Conservation (phyloP, 1,140 invertebrate genomes). For the Tetragnatha versicolor region DNA sequence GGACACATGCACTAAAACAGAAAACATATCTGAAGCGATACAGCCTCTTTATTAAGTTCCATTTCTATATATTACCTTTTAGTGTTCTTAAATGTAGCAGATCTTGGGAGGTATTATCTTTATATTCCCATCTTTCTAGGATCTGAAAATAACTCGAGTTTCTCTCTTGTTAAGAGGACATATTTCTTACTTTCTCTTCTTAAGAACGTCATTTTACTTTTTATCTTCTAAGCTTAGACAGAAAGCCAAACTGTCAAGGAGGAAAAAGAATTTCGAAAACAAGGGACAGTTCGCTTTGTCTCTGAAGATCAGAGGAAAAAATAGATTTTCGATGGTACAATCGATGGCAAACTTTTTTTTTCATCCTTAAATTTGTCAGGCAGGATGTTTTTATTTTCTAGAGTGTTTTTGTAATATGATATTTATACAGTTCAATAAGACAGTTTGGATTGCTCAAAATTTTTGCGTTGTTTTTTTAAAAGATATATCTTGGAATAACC, state of each 20-base stretch:
- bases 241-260: neutral
- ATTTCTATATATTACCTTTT: neutral
- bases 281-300: neutral
- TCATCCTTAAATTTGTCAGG: no score
- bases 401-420: no score
- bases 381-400: no score
- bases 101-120: neutral
- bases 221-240: conserved; percentile 1
- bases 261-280: neutral
- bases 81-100: neutral
- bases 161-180: conserved; percentile 17
- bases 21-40: no score
- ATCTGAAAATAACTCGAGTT: conserved; percentile 11
- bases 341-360: no score
- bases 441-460: no score
- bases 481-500: no score
- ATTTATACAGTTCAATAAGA: no score
- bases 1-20: no score
- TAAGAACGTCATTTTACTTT: conserved; percentile 14
- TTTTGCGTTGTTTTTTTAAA: no score
- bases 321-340: no score
- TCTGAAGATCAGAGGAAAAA: neutral
- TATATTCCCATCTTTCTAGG: neutral
- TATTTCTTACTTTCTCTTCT: conserved; percentile 16
- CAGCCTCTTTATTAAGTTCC: no score